Conservation (phyloP, 2,888 invertebrate species). For the Salpingus planirostris region DNA sequence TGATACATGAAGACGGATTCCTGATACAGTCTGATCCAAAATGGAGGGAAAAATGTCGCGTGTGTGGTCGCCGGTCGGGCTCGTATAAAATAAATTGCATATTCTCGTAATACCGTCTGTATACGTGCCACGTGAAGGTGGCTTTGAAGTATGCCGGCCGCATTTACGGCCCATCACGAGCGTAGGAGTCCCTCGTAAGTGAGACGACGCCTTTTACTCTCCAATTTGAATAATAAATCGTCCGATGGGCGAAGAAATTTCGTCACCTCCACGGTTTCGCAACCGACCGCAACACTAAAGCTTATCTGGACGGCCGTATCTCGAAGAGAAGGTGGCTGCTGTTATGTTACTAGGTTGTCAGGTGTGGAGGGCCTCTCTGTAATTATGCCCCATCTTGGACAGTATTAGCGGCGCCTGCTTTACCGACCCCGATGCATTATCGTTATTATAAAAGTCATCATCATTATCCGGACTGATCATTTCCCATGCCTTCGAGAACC, state of each 20-base stretch:
- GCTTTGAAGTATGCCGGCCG: slow-evolving; percentile 14
- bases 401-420: slow-evolving; percentile 40
- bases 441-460: slow-evolving; percentile 43
- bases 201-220: slow-evolving; percentile 2
- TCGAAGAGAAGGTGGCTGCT: slow-evolving; percentile 16
- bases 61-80: slow-evolving; percentile 14
- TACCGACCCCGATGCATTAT: slow-evolving; percentile 38
- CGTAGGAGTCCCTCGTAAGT: slow-evolving; percentile 7
- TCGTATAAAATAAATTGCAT: slow-evolving; percentile 9
- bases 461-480: slow-evolving; percentile 39
- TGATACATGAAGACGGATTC: too few relatives aligned
- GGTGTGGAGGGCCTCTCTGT: slow-evolving; percentile 31
- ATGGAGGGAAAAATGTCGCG: too few relatives aligned
- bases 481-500: slow-evolving; percentile 26
- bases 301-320: too few relatives aligned
- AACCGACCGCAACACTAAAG: too few relatives aligned
- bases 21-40: too few relatives aligned
- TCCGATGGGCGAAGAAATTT: too few relatives aligned
- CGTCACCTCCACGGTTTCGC: too few relatives aligned
- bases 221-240: too few relatives aligned
- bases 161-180: slow-evolving; percentile 1
- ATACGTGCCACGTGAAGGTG: slow-evolving; percentile 8
- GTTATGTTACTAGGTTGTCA: too few relatives aligned
- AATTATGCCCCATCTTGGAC: slow-evolving; percentile 37
- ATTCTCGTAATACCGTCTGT: slow-evolving; percentile 10